Base-by-base conservation (phyloP, 1,140 invertebrate species). In the Meloidogyne chitwoodi region DNA sequence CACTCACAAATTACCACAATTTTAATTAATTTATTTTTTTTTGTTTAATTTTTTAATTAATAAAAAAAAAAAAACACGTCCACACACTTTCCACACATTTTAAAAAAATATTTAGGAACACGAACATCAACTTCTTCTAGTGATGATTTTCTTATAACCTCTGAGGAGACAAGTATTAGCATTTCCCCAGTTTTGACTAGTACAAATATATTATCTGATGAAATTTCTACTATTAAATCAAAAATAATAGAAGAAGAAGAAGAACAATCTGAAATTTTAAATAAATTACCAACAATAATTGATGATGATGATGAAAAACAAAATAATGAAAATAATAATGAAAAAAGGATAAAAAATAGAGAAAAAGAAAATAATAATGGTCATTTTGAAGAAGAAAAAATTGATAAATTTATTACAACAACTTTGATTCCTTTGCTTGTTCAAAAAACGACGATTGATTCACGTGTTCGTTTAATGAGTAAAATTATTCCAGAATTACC, bases 1-100 rank as follows among this genome's bases (percentile, higher is more conserved):
- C 62, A 48, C 29, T 19, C 61, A 61, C 76, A 78, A 5, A 48
- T 61, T 2, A 31, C 44, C 76, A 34, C 22, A 61, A 8, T 77
- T 14, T 41, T 41, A 27, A 10, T 75, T 41, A 38, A 31, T 3
- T 31, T 31, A 3, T 41, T 27, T 19, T n/a, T n/a, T n/a, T n/a
- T n/a, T n/a, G n/a, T n/a, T n/a, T n/a, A n/a, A n/a, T n/a, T n/a
- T n/a, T n/a, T n/a, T n/a, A n/a, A n/a, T n/a, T n/a, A n/a, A n/a
- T n/a, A n/a, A n/a, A n/a, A n/a, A n/a, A n/a, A n/a, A n/a, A n/a
- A n/a, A n/a, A n/a, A n/a, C n/a, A n/a, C n/a, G n/a, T n/a, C n/a
- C n/a, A n/a, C n/a, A n/a, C n/a, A n/a, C n/a, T n/a, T n/a, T n/a
- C n/a, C n/a, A n/a, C n/a, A n/a, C n/a, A n/a, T n/a, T n/a, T n/a